Conservation (phyloP, 2,888 invertebrate genomes). For the Lacanobia wlatinum region DNA sequence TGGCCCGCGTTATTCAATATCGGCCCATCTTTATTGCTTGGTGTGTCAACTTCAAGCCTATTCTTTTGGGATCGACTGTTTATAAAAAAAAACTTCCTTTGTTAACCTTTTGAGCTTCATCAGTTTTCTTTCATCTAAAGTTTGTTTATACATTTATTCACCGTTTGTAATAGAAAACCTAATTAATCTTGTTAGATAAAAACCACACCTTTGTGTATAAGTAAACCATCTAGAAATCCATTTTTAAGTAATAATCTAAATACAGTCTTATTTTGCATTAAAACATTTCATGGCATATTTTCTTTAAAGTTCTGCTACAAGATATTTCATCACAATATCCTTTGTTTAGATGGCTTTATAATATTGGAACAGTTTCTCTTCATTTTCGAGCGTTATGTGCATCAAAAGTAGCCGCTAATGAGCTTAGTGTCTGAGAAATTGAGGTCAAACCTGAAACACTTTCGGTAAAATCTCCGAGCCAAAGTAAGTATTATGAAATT, state of each 20-base stretch:
- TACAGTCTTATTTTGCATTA: slow-evolving; percentile 5
- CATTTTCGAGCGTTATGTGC: slow-evolving; percentile 20
- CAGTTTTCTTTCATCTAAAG: too few species aligned
- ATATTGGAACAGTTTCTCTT: slow-evolving; percentile 14
- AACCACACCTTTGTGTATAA: neutral
- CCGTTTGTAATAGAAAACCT: neutral
- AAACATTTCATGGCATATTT: neutral
- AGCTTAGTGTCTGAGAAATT: slow-evolving; percentile 47
- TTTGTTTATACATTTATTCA: too few species aligned
- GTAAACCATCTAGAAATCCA: neutral
- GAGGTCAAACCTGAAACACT: slow-evolving; percentile 49
- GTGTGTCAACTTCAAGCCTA: slow-evolving; percentile 19
- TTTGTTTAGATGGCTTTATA: slow-evolving; percentile 19
- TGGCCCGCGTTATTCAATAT: slow-evolving; percentile 49
- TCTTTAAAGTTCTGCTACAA: neutral
- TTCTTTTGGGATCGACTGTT: slow-evolving; percentile 16
- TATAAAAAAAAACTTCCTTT: slow-evolving; percentile 16
- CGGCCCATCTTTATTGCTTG: slow-evolving; percentile 49
- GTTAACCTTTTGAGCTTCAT: neutral
- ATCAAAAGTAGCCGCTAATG: slow-evolving; percentile 52
- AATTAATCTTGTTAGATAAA: neutral
- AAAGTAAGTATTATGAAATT: slow-evolving; percentile 40
- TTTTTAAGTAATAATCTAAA: slow-evolving; percentile 3
- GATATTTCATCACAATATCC: neutral
- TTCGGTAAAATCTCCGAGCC: slow-evolving; percentile 43